A percentile compares a stretch with the other conserved stretches of the same genome.
These are phyloP conservation scores for Prietella phreatophila DNA, from an alignment of 2,113 vertebrate species.

Conservation along the genomic window DNA sequence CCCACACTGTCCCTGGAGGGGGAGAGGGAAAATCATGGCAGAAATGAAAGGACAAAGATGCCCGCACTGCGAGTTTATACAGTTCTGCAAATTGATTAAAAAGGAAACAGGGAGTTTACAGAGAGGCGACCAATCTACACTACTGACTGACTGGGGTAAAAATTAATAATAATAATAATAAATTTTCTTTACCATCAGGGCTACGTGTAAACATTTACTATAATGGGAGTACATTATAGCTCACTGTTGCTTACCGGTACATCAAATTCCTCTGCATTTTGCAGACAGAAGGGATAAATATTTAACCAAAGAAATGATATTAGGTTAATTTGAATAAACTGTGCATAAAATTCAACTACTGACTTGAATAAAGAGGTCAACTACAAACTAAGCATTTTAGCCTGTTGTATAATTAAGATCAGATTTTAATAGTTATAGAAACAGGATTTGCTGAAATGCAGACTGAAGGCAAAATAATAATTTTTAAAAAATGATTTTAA, in stretches of 20 bases:
- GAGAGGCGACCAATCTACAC: conserved; percentile 58
- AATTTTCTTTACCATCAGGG: conserved; percentile 26
- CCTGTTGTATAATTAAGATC: neutral
- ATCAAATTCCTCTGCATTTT: conserved; percentile 15
- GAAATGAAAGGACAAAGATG: conserved; percentile 75
- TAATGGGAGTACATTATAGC: conserved; percentile 44
- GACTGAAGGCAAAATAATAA: neutral
- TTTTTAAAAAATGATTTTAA: neutral
- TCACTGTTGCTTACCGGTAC: conserved; percentile 28
- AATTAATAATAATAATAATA: neutral
- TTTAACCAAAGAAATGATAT: neutral
- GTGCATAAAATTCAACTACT: neutral
- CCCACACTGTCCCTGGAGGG: conserved; percentile 71
- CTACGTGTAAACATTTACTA: conserved; percentile 47
- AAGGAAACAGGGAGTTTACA: conserved; percentile 52
- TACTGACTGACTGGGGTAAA: conserved; percentile 58
- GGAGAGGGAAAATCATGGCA: conserved; percentile 55
- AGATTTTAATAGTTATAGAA: neutral
- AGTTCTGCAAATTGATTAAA: conserved; percentile 76
- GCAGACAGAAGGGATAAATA: conserved; percentile 16
- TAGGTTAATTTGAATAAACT: neutral
- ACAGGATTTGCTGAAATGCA: neutral
- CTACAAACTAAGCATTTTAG: neutral
- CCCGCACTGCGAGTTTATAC: conserved; percentile 68
- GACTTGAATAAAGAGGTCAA: neutral